These are phyloP conservation scores for Clitarchus hookeri DNA, from an alignment of 2,888 invertebrate species.

Conservation along the genomic window DNA sequence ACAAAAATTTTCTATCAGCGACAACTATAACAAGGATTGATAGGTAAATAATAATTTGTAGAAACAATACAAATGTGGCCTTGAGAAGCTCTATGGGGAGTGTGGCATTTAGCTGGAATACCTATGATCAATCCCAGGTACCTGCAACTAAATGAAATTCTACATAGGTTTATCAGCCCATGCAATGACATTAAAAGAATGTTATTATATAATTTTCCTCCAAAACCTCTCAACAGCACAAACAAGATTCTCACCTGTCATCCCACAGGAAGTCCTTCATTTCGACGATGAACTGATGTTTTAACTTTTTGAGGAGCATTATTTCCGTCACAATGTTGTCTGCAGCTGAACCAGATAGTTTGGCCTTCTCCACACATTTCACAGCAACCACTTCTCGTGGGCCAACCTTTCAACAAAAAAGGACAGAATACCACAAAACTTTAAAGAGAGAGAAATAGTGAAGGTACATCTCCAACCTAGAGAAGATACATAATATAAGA, in stretches of 20 bases:
- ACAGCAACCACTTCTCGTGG: conserved; percentile 74
- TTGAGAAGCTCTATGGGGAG: no score
- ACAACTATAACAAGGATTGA: no score
- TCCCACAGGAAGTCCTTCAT: conserved; percentile 84
- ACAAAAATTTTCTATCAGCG: no score
- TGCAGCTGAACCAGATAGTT: conserved; percentile 71
- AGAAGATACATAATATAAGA: no score
- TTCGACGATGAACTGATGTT: conserved; percentile 80
- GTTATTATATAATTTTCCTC: not conserved
- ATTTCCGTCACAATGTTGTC: conserved; percentile 86
- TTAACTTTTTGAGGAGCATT: conserved; percentile 73
- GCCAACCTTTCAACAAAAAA: conserved; percentile 57
- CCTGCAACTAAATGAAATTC: no score
- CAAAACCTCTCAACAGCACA: not conserved
- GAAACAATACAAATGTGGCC: no score
- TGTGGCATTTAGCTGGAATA: no score
- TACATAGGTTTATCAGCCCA: no score
- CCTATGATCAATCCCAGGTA: no score
- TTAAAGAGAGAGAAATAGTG: not conserved
- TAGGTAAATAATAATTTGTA: no score
- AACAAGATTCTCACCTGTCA: conserved; percentile 59
- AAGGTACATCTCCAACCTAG: no score
- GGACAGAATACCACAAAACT: not conserved
- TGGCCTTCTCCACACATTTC: conserved; percentile 77
- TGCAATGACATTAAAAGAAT: no score